Base-by-base conservation (phyloP, 2,888 invertebrate species). In the Helleia helle region DNA sequence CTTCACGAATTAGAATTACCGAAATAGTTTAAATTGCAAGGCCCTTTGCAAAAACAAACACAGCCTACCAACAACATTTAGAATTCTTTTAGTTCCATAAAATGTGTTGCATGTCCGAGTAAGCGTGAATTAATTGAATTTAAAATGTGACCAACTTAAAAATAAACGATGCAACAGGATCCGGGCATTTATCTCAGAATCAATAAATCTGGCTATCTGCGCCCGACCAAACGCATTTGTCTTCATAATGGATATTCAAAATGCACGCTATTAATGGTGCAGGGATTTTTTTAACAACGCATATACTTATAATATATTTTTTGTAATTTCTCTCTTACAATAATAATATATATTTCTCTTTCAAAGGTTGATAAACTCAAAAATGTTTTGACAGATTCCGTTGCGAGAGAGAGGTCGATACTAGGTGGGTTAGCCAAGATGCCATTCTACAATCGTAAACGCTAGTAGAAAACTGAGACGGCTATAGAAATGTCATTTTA, bases 191-290 rank as follows among this genome's bases (percentile, higher is more conserved):
- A 55, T 56, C 54, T 51, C 45, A 40, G 45, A 47, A 50, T 50
- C 55, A 48, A 54, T 55, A 54, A 52, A 56, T 56, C 56, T 52
- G 49, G 40, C 48, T 42, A 46, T 48, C 47, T 49, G 41, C 51
- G 49, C 41, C 39, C 46, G 48, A 51, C 44, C 40, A 51, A 49
- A 51, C 49, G 48, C 49, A 49, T 54, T 49, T 55, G 51, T 55
- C 55, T 54, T 51, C 47, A 47, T 50, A 52, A 50, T 47, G 48
- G 47, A 50, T 49, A 51, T 34, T 34, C 34, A 34, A 34, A 34
- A 34, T 22, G 22, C 46, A 36, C 43, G 44, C 44, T 44, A 49
- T 50, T 49, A 34, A 22, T 34, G 34, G 45, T 50, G 38, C 43
- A 44, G 34, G 44, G 49, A 48, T 44, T 49, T 48, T 44, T 2